Conservation (phyloP, 2,797 vertebrate genomes). For the Natrix natrix region DNA sequence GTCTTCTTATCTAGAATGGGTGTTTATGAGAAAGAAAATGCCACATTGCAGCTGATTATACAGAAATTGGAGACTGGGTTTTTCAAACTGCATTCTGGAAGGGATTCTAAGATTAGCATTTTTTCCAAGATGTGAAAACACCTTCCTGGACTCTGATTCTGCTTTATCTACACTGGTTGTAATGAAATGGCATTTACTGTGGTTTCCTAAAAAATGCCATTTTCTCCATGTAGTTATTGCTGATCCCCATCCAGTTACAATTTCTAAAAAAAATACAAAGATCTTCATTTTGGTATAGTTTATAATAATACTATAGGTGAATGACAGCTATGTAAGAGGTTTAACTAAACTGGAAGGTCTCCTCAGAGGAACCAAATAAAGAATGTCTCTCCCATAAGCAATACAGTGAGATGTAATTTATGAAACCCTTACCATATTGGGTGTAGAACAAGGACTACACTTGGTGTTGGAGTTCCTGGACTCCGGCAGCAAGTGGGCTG, state of each 20-base stretch:
- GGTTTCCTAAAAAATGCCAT: neutral
- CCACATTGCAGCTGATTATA: neutral
- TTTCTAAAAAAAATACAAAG: neutral
- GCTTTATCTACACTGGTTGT: neutral
- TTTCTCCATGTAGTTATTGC: neutral
- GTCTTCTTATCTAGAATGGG: slow-evolving; percentile 23
- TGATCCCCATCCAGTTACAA: neutral
- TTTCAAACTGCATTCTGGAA: slow-evolving; percentile 13
- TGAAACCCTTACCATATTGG: neutral
- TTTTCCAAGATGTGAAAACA: neutral
- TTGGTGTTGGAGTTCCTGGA: too few relatives aligned
- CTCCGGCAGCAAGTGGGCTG: neutral
- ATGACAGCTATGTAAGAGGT: neutral
- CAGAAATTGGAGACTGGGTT: neutral
- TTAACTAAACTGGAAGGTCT: neutral
- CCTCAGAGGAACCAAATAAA: neutral
- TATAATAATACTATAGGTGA: neutral
- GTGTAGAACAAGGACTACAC: neutral
- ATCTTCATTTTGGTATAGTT: neutral
- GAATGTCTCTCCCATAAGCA: neutral
- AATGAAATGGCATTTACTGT: neutral
- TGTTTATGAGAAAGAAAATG: slow-evolving; percentile 25
- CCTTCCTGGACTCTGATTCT: neutral
- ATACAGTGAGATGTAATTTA: neutral
- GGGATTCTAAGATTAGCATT: neutral